These are phyloP conservation scores for Pimpla rufipes DNA, from an alignment of 2,888 invertebrate species.

Conservation along the genomic window DNA sequence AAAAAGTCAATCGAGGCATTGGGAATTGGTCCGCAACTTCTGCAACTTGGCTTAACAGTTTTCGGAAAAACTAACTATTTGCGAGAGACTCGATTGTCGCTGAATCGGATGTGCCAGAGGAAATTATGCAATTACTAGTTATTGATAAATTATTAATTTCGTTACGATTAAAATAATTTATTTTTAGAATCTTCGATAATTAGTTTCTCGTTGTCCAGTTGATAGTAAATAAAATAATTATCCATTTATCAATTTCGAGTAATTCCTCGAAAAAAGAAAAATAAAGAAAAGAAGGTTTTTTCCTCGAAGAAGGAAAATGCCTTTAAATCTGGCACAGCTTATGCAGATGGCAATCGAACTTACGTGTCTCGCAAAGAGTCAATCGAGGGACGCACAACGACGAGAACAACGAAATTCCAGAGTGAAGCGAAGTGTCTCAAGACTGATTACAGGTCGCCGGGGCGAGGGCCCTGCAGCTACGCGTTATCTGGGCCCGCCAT, in stretches of 20 bases:
- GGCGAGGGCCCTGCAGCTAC: constrained; percentile 80
- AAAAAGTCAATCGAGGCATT: neutral
- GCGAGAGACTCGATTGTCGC: neutral
- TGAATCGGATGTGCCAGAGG: neutral
- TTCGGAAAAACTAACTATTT: neutral
- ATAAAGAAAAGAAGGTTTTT: too few relatives aligned
- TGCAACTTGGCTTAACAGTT: neutral
- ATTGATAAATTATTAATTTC: neutral
- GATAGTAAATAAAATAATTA: neutral
- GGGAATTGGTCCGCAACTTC: neutral
- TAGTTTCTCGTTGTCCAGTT: neutral
- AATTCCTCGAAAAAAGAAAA: neutral
- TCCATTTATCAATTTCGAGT: neutral
- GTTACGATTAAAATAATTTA: neutral
- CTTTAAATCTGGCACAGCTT: neutral
- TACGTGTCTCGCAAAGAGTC: neutral
- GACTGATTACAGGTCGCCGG: constrained; percentile 83
- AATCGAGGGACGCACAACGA: neutral
- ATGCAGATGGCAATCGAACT: neutral
- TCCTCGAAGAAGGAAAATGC: too few relatives aligned
- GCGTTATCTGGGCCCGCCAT: constrained; percentile 84
- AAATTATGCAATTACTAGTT: neutral
- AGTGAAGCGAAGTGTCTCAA: constrained; percentile 66
- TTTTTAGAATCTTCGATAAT: neutral
- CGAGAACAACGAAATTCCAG: constrained; percentile 3